These are phyloP conservation scores for Furnarius figulus DNA, from an alignment of 2,113 vertebrate species.

Conservation along the genomic window DNA sequence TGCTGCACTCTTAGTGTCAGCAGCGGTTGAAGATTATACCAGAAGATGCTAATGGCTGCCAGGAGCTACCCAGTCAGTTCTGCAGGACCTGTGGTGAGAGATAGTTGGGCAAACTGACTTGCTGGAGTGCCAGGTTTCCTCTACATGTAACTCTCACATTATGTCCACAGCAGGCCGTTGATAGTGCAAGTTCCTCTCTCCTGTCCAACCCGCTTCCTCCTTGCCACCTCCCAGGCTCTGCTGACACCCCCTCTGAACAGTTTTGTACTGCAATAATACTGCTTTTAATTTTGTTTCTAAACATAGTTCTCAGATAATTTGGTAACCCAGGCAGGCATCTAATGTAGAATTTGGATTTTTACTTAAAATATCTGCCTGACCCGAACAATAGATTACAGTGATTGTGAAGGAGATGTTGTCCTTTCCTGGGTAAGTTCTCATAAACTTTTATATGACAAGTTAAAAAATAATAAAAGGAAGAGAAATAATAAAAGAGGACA, in stretches of 20 bases:
- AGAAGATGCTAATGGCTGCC: not conserved
- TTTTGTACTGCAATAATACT: not conserved
- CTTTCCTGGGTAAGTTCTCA: slow-evolving; percentile 1
- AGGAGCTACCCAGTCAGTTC: not conserved
- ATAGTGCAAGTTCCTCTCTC: not conserved
- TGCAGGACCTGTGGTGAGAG: not conserved
- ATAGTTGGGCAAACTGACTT: not conserved
- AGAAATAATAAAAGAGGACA: slow-evolving; percentile 29
- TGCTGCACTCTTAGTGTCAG: not conserved
- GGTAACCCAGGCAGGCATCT: not conserved
- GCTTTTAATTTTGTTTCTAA: not conserved
- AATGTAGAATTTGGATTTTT: not conserved
- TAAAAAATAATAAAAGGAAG: slow-evolving; percentile 50
- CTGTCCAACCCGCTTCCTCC: not conserved
- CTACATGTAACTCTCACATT: not conserved
- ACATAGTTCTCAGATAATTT: not conserved
- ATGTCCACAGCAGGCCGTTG: not conserved
- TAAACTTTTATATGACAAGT: slow-evolving; percentile 35
- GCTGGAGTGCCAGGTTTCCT: not conserved
- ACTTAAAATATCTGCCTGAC: not conserved
- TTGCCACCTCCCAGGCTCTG: not conserved
- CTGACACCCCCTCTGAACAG: not conserved
- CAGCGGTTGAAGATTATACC: not conserved
- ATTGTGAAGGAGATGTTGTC: slow-evolving; percentile 38
- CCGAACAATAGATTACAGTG: not conserved